Percentiles rank a stretch among this genome's conserved stretches.
Conservation (phyloP, 2,888 invertebrate species). For the Lithophane semibrunnea region DNA sequence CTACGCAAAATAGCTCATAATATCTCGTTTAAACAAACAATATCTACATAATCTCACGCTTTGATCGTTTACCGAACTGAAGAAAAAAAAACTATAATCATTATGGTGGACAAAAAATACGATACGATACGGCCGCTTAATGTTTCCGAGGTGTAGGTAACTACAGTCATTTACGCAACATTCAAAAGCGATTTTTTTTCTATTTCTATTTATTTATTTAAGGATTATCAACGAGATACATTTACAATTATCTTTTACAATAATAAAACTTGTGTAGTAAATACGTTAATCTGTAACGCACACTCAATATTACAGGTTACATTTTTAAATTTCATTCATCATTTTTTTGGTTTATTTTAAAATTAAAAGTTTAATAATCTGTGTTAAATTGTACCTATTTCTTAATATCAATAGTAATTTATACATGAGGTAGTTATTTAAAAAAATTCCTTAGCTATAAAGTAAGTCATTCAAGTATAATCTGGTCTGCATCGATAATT, state of each 20-base stretch:
- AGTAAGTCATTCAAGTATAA: no score
- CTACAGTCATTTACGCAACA: no score
- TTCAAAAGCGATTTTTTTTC: no score
- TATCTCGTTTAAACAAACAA: slow-evolving; percentile 34
- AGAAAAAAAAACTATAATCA: slow-evolving; percentile 16
- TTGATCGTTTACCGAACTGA: slow-evolving; percentile 23
- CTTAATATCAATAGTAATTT: neutral
- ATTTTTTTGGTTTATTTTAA: no score
- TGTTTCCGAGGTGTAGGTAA: no score
- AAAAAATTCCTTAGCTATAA: slow-evolving; percentile 1
- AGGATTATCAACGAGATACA: no score
- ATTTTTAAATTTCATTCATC: no score
- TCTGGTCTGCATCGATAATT: neutral
- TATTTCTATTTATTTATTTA: no score
- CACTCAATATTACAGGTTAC: no score
- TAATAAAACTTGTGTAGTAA: no score
- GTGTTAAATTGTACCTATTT: neutral
- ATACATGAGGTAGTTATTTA: neutral
- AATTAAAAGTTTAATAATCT: neutral
- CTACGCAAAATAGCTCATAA: slow-evolving; percentile 35
- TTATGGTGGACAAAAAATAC: neutral
- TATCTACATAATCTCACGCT: slow-evolving; percentile 26
- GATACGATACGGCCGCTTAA: neutral
- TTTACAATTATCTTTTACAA: no score
- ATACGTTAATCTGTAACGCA: no score